These are phyloP conservation scores for chimpanzee (Pan troglodytes) DNA, from an alignment of 2,113 vertebrate genomes.

Conservation along the genomic window DNA sequence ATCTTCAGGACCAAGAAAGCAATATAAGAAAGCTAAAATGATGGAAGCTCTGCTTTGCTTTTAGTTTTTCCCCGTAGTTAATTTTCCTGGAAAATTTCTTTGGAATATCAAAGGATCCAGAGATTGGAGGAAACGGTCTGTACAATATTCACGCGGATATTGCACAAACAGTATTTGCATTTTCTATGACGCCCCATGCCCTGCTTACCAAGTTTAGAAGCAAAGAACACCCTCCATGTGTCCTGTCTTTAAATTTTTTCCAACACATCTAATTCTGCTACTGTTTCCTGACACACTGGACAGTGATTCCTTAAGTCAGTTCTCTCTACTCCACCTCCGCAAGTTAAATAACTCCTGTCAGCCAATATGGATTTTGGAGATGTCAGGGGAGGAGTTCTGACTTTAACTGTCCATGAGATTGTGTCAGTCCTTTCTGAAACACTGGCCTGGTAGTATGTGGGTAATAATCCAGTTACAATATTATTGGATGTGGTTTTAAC, in stretches of 20 bases:
- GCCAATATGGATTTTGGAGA: conserved; percentile 63
- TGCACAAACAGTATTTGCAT: conserved; percentile 58
- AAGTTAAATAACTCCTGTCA: conserved; percentile 71
- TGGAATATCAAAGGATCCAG: neutral
- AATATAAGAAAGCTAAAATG: conserved; percentile 19
- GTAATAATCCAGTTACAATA: conserved; percentile 69
- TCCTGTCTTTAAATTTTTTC: conserved; percentile 61
- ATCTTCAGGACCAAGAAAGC: neutral
- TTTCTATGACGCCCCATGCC: conserved; percentile 70
- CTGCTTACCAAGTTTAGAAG: conserved; percentile 73
- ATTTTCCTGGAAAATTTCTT: conserved; percentile 16
- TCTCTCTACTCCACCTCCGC: neutral
- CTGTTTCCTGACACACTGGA: conserved; percentile 45
- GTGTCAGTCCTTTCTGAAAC: conserved; percentile 65
- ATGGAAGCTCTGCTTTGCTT: neutral
- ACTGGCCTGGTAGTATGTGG: conserved; percentile 39
- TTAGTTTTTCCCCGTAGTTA: neutral
- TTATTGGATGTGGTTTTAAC: conserved; percentile 58
- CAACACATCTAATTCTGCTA: conserved; percentile 9
- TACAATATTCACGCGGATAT: conserved; percentile 25
- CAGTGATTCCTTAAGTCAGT: conserved; percentile 34
- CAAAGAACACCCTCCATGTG: conserved; percentile 44
- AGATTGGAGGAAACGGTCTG: neutral
- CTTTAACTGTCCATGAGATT: conserved; percentile 65
- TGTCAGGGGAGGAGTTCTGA: conserved; percentile 61